Evolutionary conservation across 2,113 vertebrate species (phyloP).

Genomic region (Scalopus aquaticus): DNA sequence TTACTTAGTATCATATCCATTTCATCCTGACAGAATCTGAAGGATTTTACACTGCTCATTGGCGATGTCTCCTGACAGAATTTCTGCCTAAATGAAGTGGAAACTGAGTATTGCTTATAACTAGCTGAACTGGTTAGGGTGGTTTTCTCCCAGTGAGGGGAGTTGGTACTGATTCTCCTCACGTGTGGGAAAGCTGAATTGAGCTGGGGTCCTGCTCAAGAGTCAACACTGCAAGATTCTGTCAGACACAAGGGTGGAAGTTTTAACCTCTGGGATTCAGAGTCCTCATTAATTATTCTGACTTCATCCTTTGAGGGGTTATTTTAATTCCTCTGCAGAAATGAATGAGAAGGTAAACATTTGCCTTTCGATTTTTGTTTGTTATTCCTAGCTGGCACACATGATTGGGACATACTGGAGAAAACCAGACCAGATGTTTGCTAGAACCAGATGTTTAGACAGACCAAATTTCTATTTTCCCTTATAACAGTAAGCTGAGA

Average conservation of each 20-base stretch:
- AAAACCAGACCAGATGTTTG: background rate
- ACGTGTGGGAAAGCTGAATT: accelerated
- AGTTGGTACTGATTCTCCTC: accelerated
- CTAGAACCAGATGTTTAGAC: background rate
- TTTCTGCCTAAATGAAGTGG: background rate
- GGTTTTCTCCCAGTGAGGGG: background rate
- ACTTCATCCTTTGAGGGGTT: background rate
- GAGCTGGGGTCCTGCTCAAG: accelerated
- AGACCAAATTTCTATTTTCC: background rate
- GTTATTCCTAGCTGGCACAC: background rate
- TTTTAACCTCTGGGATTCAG: background rate
- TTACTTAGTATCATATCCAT: background rate
- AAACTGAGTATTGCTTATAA: background rate
- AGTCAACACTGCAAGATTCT: background rate
- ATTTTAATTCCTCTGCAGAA: background rate
- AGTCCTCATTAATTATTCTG: background rate
- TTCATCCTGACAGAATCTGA: background rate
- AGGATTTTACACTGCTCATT: background rate
- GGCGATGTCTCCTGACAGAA: background rate
- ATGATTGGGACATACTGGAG: background rate
- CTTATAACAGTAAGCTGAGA: background rate
- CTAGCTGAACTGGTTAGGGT: background rate
- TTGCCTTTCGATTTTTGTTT: background rate
- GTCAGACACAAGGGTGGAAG: background rate
- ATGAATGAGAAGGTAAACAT: background rate